Percentiles rank a stretch among this genome's conserved stretches.
Conservation (phyloP, 2,113 vertebrate genomes). For the Zingel zingel region DNA sequence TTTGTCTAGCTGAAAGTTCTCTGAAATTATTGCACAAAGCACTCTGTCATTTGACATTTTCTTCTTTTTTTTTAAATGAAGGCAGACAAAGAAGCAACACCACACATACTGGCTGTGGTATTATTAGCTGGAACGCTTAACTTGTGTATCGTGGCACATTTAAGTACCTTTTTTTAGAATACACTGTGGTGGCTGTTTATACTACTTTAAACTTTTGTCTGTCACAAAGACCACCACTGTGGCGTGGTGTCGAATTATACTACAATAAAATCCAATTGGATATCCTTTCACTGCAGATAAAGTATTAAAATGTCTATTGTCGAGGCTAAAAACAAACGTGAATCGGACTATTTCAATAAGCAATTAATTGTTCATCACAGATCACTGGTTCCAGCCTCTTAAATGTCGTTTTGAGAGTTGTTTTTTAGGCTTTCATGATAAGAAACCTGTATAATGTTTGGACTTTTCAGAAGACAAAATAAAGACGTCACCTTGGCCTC, state of each 20-base stretch:
- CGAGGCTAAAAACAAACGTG: too few species aligned
- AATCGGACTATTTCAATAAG: too few species aligned
- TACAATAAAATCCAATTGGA: neutral
- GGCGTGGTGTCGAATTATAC: neutral
- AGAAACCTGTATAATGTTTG: too few species aligned
- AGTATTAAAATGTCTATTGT: neutral
- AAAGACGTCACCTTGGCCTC: too few species aligned
- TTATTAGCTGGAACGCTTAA: neutral
- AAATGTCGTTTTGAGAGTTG: neutral
- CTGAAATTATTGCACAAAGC: slow-evolving; percentile 32
- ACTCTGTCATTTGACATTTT: slow-evolving; percentile 21
- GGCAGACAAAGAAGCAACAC: slow-evolving; percentile 12
- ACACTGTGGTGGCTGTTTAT: neutral
- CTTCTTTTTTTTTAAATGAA: neutral
- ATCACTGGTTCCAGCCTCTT: too few species aligned
- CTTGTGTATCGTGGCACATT: neutral
- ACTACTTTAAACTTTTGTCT: neutral
- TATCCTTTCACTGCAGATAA: neutral
- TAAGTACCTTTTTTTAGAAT: neutral
- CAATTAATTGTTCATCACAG: too few species aligned
- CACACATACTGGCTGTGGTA: neutral
- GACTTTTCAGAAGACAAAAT: too few species aligned
- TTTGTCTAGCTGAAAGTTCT: neutral
- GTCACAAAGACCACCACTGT: neutral
- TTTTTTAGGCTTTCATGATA: too few species aligned